Percentiles rank a stretch among this genome's conserved stretches.
Conservation (phyloP, 2,113 vertebrate species). For the Nibea albiflora region DNA sequence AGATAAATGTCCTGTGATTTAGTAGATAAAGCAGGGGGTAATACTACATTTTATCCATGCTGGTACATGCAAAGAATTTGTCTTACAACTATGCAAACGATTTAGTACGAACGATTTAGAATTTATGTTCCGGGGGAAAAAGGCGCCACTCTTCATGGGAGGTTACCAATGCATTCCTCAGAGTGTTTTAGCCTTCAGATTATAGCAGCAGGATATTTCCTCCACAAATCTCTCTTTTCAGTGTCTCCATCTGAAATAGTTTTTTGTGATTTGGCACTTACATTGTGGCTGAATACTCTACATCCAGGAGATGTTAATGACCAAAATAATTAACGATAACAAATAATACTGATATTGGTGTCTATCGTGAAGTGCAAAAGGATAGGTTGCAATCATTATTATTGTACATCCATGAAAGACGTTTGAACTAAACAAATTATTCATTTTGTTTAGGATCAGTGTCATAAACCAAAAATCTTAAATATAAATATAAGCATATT, state of each 20-base stretch:
- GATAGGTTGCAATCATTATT: not conserved
- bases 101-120: not conserved
- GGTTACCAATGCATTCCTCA: conserved; percentile 8
- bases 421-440: not conserved
- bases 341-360: not conserved
- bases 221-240: conserved; percentile 5
- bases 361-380: not conserved
- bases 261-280: not conserved
- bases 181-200: conserved; percentile 10
- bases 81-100: not conserved
- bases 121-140: not conserved
- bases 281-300: not conserved
- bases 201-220: conserved; percentile 18
- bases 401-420: not conserved
- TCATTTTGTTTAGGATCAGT: not conserved
- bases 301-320: not conserved
- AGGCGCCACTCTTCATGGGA: conserved; percentile 2
- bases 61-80: conserved; percentile 13
- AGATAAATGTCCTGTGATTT: conserved; percentile 70
- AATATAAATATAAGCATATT: not conserved
- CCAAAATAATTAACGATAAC: not conserved
- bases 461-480: not conserved
- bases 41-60: not conserved
- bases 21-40: not conserved
- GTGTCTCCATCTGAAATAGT: not conserved